Conservation (phyloP, 2,113 vertebrate species). For the Hydrolagus affinis region DNA sequence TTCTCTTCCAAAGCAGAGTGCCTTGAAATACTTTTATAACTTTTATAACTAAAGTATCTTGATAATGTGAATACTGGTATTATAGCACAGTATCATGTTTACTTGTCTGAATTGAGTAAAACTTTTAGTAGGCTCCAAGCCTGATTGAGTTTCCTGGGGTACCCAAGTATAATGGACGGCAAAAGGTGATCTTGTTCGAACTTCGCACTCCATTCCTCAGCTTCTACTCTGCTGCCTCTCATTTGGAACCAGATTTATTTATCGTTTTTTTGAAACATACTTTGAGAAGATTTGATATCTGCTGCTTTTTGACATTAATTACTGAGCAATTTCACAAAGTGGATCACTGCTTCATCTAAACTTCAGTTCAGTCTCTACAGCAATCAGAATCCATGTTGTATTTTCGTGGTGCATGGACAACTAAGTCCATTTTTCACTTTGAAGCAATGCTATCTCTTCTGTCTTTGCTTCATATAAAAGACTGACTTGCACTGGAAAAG, state of each 20-base stretch:
- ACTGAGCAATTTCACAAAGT: background rate
- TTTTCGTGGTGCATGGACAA: background rate
- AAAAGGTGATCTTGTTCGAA: background rate
- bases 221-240: background rate
- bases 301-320: background rate
- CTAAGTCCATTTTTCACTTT: background rate
- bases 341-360: slow-evolving; percentile 3
- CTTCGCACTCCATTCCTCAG: background rate
- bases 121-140: background rate
- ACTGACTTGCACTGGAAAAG: background rate
- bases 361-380: background rate
- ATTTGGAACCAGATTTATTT: background rate
- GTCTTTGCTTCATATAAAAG: background rate
- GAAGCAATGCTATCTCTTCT: background rate
- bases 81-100: background rate
- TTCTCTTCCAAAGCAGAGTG: slow-evolving; percentile 60
- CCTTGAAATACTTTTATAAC: slow-evolving; percentile 65
- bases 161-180: background rate
- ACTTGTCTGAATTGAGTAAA: background rate
- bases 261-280: background rate
- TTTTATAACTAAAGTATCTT: slow-evolving; percentile 45
- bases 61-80: slow-evolving; percentile 36
- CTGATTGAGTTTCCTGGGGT: background rate
- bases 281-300: background rate
- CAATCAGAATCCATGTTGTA: slow-evolving; percentile 8